Evolutionary conservation across 2,797 vertebrate species (phyloP), one percentile per base, ranked within the genome.

Genomic region (Thaleichthys pacificus): DNA sequence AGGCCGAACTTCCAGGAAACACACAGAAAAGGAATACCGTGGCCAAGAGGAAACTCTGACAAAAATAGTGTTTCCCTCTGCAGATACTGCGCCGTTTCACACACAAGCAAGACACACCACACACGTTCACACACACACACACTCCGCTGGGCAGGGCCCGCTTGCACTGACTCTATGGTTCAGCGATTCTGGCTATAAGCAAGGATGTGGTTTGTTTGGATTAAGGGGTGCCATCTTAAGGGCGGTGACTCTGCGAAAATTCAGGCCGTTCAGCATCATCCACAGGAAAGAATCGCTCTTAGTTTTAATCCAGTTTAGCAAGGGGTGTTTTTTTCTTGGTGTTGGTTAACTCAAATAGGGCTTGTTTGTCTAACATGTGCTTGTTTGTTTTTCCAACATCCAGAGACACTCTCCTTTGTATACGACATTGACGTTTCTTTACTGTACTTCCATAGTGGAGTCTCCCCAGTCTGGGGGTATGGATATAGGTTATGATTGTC

Each of bases 1-100:
- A 68, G 58, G 61, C 54, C 72, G 24, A 60, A 75, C 84, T 75
- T 88, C 76, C 84, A 85, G 85, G 80, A 85, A 77, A 76, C 71
- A 26, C 73, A 80, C 82, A 80, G 86, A 85, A 88, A 86, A 85
- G 78, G 66, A 78, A 76, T 71, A 77, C 74, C 14, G 73, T 84
- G 71, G 79, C 80, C 30, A 69, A 79, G 76, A 77, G 84, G 77
- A 79, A 82, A 70, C 76, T 68, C 74, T 70, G 66, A 69, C 82
- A 70, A 82, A 84, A 85, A 84, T 87, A 83, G 83, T 66, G 76
- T 80, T 84, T 84, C 77, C 77, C 74, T 74, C 42, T 57, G 61
- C 71, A 72, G 70, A 80, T 77, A 74, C 72, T 82, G 56, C 68
- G 60, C 63, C 58, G 73, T 68, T 30, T 61, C 68, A 56, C 57